Base-by-base conservation (phyloP, 2,797 vertebrate species). In the Cacajao melanocephalus region DNA sequence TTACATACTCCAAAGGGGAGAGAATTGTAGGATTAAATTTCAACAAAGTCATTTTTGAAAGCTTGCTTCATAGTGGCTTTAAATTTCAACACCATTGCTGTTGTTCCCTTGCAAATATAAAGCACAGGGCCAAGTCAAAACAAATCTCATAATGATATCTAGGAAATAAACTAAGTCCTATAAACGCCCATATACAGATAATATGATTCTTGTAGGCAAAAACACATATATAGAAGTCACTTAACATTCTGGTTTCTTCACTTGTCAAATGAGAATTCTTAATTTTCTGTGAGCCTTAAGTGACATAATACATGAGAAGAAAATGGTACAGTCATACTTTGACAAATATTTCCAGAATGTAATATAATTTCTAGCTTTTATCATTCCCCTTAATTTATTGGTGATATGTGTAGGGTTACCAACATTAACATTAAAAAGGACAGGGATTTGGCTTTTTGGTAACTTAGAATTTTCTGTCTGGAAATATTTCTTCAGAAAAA, bases 21-120 rank as follows among this genome's bases (percentile, higher is more conserved):
- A 98, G 98, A 98, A 98, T 98, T 90, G 76, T 98, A 98, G 96
- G 96, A 98, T 98, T 98, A 98, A 90, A 98, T 98, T 98, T 98
- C 98, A 98, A 91, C 92, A 87, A 96, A 98, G 94, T 90, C 97
- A 90, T 97, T 96, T 97, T 94, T 92, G 83, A 78, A 64, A 41
- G 58, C 97, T 97, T 98, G n/a, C 97, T 98, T 97, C 81, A 14
- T 52, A 97, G 92, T 87, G 58, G 52, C 94, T 98, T 81, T 97
- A 97, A 98, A 97, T 96, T 98, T 92, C 94, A 84, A 96, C 80
- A 96, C 95, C 70, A 95, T 70, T 96, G 78, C 97, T 94, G 81
- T 95, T 97, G 92, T 97, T 97, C 96, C 58, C 67, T 96, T 97
- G 93, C 92, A 92, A 97, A 96, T 94, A 91, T 86, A 57, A 90